A percentile compares a stretch with the other conserved stretches of the same genome.
Conservation (phyloP, 2,888 invertebrate genomes). For the Pristionchus japonicus region DNA sequence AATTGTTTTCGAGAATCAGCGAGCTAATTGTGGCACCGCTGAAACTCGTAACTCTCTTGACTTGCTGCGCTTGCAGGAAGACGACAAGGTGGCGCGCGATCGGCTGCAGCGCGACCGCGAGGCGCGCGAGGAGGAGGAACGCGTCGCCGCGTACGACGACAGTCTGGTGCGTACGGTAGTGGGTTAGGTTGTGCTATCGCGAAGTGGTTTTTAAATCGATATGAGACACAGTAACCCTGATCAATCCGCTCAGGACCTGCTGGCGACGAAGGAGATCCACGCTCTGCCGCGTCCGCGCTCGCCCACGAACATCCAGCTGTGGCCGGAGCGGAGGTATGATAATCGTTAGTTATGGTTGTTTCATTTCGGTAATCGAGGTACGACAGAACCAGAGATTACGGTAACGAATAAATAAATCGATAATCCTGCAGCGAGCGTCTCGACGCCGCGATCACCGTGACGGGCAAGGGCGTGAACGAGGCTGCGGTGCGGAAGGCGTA, state of each 20-base stretch:
- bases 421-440: constrained; percentile 14
- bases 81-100: constrained; percentile 30
- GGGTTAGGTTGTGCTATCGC: not conserved
- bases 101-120: constrained; percentile 21
- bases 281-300: constrained; percentile 47
- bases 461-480: not conserved
- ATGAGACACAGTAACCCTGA: not conserved
- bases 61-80: no score
- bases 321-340: constrained; percentile 40
- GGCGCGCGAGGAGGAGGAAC: constrained; percentile 38
- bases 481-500: not conserved
- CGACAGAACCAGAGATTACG: not conserved
- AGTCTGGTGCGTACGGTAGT: constrained; percentile 38
- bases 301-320: constrained; percentile 13
- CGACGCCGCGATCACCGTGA: not conserved
- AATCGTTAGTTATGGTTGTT: no score
- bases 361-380: no score
- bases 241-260: constrained; percentile 35
- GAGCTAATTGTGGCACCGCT: no score
- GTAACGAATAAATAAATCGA: not conserved
- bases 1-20: no score
- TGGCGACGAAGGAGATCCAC: constrained; percentile 47
- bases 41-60: no score
- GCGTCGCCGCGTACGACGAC: constrained; percentile 25
- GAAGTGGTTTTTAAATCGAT: not conserved